Conservation (phyloP, 2,113 vertebrate species). For the Thinocorus orbignyianus region DNA sequence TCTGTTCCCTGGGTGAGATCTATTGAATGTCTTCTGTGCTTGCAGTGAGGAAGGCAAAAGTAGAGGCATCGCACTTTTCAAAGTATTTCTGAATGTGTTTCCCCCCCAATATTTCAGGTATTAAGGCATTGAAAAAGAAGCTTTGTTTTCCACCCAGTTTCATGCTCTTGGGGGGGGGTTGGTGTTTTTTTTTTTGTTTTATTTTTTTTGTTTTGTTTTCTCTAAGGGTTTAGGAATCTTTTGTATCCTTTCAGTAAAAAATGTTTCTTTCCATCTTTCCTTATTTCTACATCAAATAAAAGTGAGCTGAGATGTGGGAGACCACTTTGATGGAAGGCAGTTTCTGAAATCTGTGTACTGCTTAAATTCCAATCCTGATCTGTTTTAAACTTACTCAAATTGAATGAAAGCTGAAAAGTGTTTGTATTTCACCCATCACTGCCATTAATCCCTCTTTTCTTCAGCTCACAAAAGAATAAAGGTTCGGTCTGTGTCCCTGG, state of each 20-base stretch:
- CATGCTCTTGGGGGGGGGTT: too few relatives aligned
- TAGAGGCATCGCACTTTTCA: not conserved
- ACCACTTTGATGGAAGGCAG: not conserved
- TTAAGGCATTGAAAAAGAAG: not conserved
- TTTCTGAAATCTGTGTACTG: not conserved
- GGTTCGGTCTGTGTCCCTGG: not conserved
- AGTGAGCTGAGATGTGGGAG: not conserved
- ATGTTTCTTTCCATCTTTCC: not conserved
- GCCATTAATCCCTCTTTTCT: constrained; percentile 33
- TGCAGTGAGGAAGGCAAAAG: not conserved
- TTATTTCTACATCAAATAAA: not conserved
- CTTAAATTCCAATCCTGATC: not conserved
- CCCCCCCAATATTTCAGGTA: not conserved
- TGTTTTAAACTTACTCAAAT: not conserved
- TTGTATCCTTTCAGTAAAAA: not conserved
- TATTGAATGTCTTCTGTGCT: not conserved
- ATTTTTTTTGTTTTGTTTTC: not conserved
- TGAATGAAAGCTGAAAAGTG: not conserved
- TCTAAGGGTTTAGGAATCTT: not conserved
- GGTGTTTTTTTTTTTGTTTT: not conserved
- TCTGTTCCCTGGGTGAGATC: not conserved
- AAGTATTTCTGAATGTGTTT: not conserved
- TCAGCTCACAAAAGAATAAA: not conserved
- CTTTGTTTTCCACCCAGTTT: not conserved
- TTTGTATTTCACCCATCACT: constrained; percentile 23